A percentile compares a stretch with the other conserved stretches of the same genome.
Conservation (phyloP, 2,797 vertebrate species). For the Xenentodon cancila region DNA sequence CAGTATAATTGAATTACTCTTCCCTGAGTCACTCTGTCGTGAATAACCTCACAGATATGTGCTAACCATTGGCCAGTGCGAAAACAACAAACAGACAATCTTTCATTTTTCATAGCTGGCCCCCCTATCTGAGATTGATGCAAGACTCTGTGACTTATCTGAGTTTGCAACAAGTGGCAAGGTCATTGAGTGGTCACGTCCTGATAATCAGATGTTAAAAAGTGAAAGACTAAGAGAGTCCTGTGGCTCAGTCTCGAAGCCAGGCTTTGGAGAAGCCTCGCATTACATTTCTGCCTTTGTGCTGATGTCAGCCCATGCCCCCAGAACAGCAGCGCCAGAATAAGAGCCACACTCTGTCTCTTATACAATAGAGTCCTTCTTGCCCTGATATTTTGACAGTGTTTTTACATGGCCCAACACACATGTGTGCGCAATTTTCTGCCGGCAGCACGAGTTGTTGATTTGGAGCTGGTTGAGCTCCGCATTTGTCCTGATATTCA, state of each 20-base stretch:
- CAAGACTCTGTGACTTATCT: slow-evolving; percentile 51
- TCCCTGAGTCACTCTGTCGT: slow-evolving; percentile 72
- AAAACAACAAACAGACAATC: slow-evolving; percentile 30
- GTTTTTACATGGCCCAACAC: slow-evolving; percentile 61
- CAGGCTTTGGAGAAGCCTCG: slow-evolving; percentile 73
- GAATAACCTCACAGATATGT: slow-evolving; percentile 71
- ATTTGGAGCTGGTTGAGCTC: slow-evolving; percentile 37
- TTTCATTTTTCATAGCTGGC: slow-evolving; percentile 26
- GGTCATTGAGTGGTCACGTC: slow-evolving; percentile 73
- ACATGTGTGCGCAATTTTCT: slow-evolving; percentile 46
- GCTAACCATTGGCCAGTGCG: slow-evolving; percentile 41
- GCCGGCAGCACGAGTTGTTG: slow-evolving; percentile 37
- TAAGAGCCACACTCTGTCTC: slow-evolving; percentile 76
- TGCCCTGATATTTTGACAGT: slow-evolving; percentile 76
- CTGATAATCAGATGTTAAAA: slow-evolving; percentile 69
- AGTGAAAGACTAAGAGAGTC: slow-evolving; percentile 63
- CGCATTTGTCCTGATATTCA: slow-evolving; percentile 49
- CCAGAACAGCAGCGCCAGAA: slow-evolving; percentile 70
- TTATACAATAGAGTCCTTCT: slow-evolving; percentile 77
- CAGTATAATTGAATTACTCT: slow-evolving; percentile 74
- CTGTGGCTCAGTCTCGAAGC: slow-evolving; percentile 69
- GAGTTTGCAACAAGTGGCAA: slow-evolving; percentile 62
- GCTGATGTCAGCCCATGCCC: slow-evolving; percentile 75
- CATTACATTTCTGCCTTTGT: slow-evolving; percentile 81
- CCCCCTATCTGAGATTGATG: slow-evolving; percentile 31